A percentile compares a stretch with the other conserved stretches of the same genome.
Conservation (phyloP, 2,113 vertebrate genomes). For the Leptobrachium ailaonicum region DNA sequence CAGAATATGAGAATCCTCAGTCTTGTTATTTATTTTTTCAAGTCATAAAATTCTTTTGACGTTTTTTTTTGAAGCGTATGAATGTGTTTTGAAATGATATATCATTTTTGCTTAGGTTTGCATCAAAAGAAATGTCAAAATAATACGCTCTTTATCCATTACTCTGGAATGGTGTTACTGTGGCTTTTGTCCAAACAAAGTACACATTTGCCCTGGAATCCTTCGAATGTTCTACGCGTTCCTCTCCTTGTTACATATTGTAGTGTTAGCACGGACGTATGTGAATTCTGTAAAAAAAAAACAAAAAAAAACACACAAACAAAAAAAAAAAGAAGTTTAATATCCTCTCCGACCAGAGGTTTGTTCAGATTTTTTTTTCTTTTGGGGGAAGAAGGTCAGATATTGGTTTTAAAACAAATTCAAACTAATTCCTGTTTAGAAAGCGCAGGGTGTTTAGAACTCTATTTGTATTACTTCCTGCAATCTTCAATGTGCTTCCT, state of each 20-base stretch:
- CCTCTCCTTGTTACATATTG: not conserved
- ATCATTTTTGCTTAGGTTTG: slow-evolving; percentile 38
- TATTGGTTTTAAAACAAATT: too few species aligned
- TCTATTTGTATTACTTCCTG: too few species aligned
- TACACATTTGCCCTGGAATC: not conserved
- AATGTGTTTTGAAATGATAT: slow-evolving; percentile 61
- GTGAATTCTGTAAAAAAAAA: not conserved
- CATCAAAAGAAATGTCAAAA: slow-evolving; percentile 70
- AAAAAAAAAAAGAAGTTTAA: too few species aligned
- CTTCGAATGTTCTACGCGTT: not conserved
- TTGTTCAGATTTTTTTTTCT: too few species aligned
- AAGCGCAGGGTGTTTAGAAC: too few species aligned
- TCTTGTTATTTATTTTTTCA: slow-evolving; percentile 11
- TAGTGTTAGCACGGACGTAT: not conserved
- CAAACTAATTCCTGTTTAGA: too few species aligned
- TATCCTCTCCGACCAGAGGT: too few species aligned
- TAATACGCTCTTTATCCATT: not conserved
- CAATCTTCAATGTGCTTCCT: too few species aligned
- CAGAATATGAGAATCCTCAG: not conserved
- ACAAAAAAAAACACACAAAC: not conserved
- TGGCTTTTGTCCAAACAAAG: not conserved
- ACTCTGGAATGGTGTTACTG: slow-evolving; percentile 3
- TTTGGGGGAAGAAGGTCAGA: too few species aligned
- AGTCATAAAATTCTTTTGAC: slow-evolving; percentile 59
- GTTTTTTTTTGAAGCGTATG: slow-evolving; percentile 60